A percentile compares a stretch with the other conserved stretches of the same genome.
These are phyloP conservation scores for Drosophila ercepeae DNA, from an alignment of 1,140 invertebrate genomes.

Conservation along the genomic window DNA sequence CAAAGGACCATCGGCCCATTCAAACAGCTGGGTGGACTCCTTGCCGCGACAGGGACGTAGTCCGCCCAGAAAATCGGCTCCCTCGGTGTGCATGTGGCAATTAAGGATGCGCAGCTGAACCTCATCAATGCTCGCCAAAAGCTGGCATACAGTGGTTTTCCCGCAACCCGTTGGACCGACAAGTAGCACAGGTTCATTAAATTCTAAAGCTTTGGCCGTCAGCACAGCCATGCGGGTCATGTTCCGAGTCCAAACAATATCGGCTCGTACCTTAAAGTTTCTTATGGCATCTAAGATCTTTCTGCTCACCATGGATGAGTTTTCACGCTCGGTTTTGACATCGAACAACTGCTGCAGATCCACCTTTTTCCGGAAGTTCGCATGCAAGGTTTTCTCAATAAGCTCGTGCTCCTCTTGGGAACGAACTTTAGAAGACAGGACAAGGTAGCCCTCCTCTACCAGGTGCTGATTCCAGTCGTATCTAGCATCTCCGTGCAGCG, in stretches of 20 bases:
- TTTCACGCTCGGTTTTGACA: conserved; percentile 85
- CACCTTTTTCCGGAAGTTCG: conserved; percentile 93
- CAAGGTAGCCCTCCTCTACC: conserved; percentile 98
- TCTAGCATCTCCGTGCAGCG: conserved; percentile 84
- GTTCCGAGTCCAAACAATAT: conserved; percentile 97
- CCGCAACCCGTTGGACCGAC: conserved; percentile 99
- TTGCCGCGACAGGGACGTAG: conserved; percentile 93
- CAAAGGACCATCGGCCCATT: conserved; percentile 99
- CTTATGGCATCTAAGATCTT: conserved; percentile 89
- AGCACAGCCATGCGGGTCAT: conserved; percentile 97
- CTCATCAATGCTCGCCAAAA: conserved; percentile 89
- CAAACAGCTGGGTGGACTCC: conserved; percentile 89
- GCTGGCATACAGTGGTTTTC: conserved; percentile 98
- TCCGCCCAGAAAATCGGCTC: conserved; percentile 98
- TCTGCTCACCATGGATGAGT: conserved; percentile 92
- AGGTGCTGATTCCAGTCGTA: conserved; percentile 99
- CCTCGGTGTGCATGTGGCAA: conserved; percentile 99
- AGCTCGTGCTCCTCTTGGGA: conserved; percentile 90
- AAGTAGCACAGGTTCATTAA: conserved; percentile 96
- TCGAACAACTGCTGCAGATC: conserved; percentile 91
- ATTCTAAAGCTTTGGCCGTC: conserved; percentile 94
- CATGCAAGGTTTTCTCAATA: conserved; percentile 92
- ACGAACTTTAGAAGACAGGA: conserved; percentile 97
- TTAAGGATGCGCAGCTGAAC: conserved; percentile 93
- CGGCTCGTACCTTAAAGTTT: conserved; percentile 87